phyloP scores from a whole-genome alignment of 1,140 invertebrate species.

The Tetramorium parvispinum region DNA sequence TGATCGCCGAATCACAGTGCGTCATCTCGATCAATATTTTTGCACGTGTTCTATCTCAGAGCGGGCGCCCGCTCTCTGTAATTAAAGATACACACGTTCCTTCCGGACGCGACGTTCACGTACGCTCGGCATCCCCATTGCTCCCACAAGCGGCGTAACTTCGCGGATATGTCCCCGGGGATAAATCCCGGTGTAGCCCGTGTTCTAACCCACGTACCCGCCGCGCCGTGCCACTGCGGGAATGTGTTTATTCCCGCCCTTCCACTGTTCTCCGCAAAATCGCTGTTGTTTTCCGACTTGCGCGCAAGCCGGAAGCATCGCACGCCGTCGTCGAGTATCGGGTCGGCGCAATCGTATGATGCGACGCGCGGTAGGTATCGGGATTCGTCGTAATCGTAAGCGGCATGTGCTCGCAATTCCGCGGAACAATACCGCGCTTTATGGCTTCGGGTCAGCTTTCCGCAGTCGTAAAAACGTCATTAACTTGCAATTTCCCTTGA shows the following conservation, averaged over 20 bases:
- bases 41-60: conserved; percentile 24
- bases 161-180: conserved; percentile 69
- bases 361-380: background rate
- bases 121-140: conserved; percentile 49
- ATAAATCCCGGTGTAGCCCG: conserved; percentile 65
- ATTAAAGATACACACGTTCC: conserved; percentile 55
- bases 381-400: background rate
- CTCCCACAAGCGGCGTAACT: conserved; percentile 72
- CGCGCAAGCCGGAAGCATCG: background rate
- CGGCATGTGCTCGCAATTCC: background rate
- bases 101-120: conserved; percentile 10
- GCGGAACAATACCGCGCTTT: background rate
- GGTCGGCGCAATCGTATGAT: background rate
- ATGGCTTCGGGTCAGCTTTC: background rate
- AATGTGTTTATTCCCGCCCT: conserved; percentile 57
- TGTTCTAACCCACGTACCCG: conserved; percentile 36
- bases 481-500: conserved; percentile 9
- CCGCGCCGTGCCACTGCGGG: background rate
- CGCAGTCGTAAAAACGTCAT: background rate
- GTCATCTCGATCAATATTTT: conserved; percentile 30
- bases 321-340: conserved; percentile 36
- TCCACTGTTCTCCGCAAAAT: conserved; percentile 22
- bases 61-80: background rate
- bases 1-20: background rate
- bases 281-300: conserved; percentile 28